Base-by-base conservation (phyloP, 2,888 invertebrate genomes). In the Clepsis dumicolana region DNA sequence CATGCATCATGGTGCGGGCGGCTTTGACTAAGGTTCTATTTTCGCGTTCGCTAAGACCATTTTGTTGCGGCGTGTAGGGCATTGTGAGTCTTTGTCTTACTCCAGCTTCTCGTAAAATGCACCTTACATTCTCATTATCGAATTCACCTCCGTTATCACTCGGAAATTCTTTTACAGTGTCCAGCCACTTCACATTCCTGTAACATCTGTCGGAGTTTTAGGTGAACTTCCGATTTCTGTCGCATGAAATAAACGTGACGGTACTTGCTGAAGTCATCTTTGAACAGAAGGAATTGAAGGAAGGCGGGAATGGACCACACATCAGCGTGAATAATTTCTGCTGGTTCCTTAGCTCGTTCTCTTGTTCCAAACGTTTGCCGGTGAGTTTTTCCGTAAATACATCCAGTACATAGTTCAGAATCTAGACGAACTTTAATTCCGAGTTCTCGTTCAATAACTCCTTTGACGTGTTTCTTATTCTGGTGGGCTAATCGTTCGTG, bases 351-450 rank as follows among this genome's bases (percentile, higher is more conserved):
- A 10, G 71, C 60, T 53, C 59, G 62, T 59, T 59, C 44, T 65
- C 72, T 59, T 14, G 10, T 56, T 14, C 70, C 71, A 68, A 70
- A 72, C 35, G 50, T 54, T 41, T 32, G 52, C 48, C 71, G 57
- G 21, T 69, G 64, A 4, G 48, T 24, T 48, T 73, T 72, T 24
- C 71, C 72, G 57, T 63, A 72, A 27, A 71, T 56, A 44, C 71
- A 73, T 4, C 70, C 68, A 35, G 60, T 61, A 41, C 73, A 73
- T 41, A 70, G 14, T 35, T 67, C 65, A 48, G 29, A 56, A 64
- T 57, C 32, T 16, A 48, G 32, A 38, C n/a, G 14, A 38, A 57
- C 57, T 52, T 64, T 44, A 38, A 64, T 29, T 21, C 56, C 64
- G 10, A 64, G 56, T 16, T 64, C 64, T 7, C 18, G 38, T 56